Base-by-base conservation (phyloP, 2,797 vertebrate species). In the Hydrophis major region DNA sequence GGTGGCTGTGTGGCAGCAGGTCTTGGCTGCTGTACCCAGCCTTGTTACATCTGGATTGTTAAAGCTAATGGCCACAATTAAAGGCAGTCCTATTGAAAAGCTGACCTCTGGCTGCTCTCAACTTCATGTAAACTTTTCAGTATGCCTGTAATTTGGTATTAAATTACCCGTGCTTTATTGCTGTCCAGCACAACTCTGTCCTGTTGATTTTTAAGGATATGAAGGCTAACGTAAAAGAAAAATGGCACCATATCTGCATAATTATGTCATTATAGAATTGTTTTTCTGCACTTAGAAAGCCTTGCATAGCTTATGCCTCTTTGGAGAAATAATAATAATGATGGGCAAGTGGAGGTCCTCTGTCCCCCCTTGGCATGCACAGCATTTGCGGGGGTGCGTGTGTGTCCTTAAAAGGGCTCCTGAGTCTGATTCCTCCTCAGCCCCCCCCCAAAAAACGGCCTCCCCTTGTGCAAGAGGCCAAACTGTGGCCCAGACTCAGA, bases 101-200 rank as follows among this genome's bases (percentile, higher is more conserved):
- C 97, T 98, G 98, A 98, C 97, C 97, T 97, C 97, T 97, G 97
- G 97, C 98, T 95, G 98, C 98, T 98, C 97, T 97, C 97, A 97
- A 97, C 97, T 98, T 98, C 98, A 98, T 97, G 98, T 98, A 98
- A 99, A 99, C 98, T 99, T 99, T 99, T 98, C 98, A 97, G 98
- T 98, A 98, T 98, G 98, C 98, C 98, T 99, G 98, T 99, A 99
- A 99, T 99, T 99, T 98, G 94, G 97, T 98, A 98, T 98, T 98
- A 99, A 99, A 99, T 97, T 97, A 98, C 98, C 98, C 97, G 93
- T 98, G 98, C 98, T 98, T 99, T 98, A 98, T 98, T 98, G 98
- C 97, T 98, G 98, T 98, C 98, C 98, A 98, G 98, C 98, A 97
- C 96, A 96, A 96, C 59, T 92, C 97, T 97, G 97, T 98, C 97